These are phyloP conservation scores for Tangara arthus DNA, from an alignment of 2,797 vertebrate species.

Conservation along the genomic window DNA sequence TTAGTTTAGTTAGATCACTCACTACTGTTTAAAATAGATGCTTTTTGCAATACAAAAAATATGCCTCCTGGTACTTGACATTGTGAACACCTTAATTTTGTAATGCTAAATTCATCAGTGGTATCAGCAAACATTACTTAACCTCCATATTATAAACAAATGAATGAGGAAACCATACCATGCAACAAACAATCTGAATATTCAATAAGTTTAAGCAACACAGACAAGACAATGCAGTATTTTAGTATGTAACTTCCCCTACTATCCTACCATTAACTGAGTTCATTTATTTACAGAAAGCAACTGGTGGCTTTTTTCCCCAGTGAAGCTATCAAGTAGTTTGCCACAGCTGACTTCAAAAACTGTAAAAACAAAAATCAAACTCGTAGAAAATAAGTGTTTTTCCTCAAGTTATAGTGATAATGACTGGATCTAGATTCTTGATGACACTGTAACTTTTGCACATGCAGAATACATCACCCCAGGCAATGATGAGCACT, in stretches of 20 bases:
- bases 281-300: background rate
- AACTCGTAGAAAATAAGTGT: background rate
- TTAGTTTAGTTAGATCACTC: background rate
- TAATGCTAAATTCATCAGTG: background rate
- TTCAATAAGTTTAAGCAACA: background rate
- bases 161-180: background rate
- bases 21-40: background rate
- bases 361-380: background rate
- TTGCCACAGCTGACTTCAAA: background rate
- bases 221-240: background rate
- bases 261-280: background rate
- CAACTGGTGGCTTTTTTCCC: accelerated
- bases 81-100: background rate
- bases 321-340: background rate
- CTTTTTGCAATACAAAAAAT: background rate
- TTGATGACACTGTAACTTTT: background rate
- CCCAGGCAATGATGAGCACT: background rate
- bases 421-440: background rate
- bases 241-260: background rate
- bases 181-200: background rate
- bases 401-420: background rate
- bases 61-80: background rate
- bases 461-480: background rate
- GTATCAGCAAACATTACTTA: background rate
- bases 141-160: background rate